Evolutionary conservation across 2,113 vertebrate species (phyloP).

Genomic region (Rattus norvegicus): DNA sequence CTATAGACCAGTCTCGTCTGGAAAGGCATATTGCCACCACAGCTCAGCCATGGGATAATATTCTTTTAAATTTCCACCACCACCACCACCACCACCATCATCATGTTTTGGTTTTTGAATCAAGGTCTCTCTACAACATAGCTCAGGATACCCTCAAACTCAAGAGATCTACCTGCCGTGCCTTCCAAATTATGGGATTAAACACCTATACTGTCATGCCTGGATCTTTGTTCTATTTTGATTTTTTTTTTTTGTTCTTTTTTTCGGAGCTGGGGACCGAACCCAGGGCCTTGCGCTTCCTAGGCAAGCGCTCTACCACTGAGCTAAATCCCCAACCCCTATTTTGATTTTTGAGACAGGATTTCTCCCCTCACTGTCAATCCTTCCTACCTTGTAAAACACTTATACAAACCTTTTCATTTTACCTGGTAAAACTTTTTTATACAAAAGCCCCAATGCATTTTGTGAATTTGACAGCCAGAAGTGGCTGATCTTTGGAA

Average conservation of each 20-base stretch:
- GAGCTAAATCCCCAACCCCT: too few relatives aligned
- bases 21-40: not conserved
- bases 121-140: not conserved
- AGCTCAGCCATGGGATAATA: not conserved
- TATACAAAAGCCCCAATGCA: not conserved
- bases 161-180: not conserved
- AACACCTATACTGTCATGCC: not conserved
- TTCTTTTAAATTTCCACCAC: not conserved
- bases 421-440: not conserved
- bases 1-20: not conserved
- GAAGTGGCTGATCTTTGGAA: not conserved
- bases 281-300: too few relatives aligned
- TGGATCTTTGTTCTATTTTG: not conserved
- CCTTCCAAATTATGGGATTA: not conserved
- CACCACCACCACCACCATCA: too few relatives aligned
- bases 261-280: too few relatives aligned
- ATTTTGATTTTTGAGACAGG: not conserved
- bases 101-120: not conserved
- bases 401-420: not conserved
- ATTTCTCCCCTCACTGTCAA: not conserved
- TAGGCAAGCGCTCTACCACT: too few relatives aligned
- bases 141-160: not conserved
- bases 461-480: not conserved
- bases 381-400: not conserved
- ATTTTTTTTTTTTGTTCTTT: too few relatives aligned